Evolutionary conservation across 1,140 invertebrate genomes (phyloP).

Genomic region (Campoletis sonorensis): DNA sequence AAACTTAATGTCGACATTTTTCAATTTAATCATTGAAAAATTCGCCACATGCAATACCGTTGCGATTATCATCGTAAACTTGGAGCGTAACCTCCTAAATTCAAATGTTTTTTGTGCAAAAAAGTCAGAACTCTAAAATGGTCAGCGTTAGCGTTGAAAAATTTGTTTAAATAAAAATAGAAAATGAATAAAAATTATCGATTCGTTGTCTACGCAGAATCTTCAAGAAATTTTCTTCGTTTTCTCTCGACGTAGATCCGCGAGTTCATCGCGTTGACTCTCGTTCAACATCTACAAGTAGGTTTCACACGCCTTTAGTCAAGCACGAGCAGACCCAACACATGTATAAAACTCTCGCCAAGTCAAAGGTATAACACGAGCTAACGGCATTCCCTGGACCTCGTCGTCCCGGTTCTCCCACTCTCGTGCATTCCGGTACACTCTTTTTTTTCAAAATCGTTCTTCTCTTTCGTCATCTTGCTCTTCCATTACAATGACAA

Average conservation of each 20-base stretch:
- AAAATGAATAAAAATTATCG: too few species aligned
- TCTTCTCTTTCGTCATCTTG: not conserved
- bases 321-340: not conserved
- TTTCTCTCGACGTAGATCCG: not conserved
- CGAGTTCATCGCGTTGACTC: not conserved
- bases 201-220: not conserved
- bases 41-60: too few species aligned
- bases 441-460: not conserved
- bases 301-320: not conserved
- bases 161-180: too few species aligned
- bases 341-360: not conserved
- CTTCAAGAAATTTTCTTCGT: not conserved
- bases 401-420: conserved; percentile 23
- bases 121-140: too few species aligned
- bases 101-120: not conserved
- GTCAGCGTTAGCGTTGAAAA: too few species aligned
- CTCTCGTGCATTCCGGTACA: conserved; percentile 12
- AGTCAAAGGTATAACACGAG: conserved; percentile 13
- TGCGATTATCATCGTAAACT: too few species aligned
- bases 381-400: conserved; percentile 25
- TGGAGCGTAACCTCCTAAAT: not conserved
- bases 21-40: too few species aligned
- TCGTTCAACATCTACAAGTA: not conserved
- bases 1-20: too few species aligned
- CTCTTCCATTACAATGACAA: not conserved